Conservation (phyloP, 2,797 vertebrate genomes). For the Falco naumanni region DNA sequence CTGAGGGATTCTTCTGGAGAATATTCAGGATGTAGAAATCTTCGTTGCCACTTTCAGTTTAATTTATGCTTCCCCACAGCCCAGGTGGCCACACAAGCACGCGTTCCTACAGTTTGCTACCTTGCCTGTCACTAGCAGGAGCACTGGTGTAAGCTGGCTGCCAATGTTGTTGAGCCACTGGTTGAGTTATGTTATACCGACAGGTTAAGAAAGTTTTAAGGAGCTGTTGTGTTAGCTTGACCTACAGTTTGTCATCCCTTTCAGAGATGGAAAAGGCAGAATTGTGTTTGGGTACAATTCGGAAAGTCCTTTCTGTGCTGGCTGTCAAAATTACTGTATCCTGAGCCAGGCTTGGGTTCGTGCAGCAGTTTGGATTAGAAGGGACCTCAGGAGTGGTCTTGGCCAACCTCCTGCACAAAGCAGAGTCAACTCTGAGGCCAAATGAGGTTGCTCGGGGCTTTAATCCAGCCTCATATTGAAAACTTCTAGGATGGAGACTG, state of each 20-base stretch:
- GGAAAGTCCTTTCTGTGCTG: not conserved
- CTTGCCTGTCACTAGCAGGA: not conserved
- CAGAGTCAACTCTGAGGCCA: not conserved
- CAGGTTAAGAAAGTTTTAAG: not conserved
- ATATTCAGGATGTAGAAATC: not conserved
- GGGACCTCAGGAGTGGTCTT: not conserved
- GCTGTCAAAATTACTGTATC: not conserved
- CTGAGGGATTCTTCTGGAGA: not conserved
- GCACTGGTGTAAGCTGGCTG: not conserved
- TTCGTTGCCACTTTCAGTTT: not conserved
- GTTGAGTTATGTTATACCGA: not conserved
- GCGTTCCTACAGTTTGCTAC: not conserved
- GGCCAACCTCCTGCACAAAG: not conserved
- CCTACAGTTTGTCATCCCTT: not conserved
- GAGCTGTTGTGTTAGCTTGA: not conserved
- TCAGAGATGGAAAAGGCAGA: not conserved
- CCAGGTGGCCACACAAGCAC: not conserved
- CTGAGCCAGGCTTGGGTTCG: not conserved
- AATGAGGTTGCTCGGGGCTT: not conserved
- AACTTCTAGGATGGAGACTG: not conserved
- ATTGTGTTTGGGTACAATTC: not conserved
- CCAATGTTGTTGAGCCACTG: not conserved
- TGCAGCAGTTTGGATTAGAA: not conserved
- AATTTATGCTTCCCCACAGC: not conserved
- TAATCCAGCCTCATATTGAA: not conserved